Evolutionary conservation across 2,797 vertebrate species (phyloP).

Genomic region (Spheniscus humboldti): DNA sequence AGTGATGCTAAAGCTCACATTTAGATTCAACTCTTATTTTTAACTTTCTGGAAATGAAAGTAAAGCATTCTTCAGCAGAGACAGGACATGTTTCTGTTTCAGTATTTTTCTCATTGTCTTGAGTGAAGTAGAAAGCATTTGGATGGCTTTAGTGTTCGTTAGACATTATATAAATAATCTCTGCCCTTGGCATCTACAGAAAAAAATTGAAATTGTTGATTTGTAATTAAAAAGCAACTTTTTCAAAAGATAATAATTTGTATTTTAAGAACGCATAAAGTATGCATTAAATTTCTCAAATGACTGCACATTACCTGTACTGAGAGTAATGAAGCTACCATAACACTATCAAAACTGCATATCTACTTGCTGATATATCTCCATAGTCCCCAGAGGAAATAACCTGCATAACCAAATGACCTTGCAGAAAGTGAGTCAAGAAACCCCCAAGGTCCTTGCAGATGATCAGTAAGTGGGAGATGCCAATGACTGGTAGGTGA

Average conservation of each 20-base stretch:
- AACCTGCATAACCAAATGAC: background rate
- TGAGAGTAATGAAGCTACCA: background rate
- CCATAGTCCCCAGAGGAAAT: background rate
- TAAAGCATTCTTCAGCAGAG: background rate
- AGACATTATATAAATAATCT: background rate
- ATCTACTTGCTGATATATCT: background rate
- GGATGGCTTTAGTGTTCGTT: background rate
- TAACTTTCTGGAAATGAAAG: background rate
- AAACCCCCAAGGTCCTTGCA: background rate
- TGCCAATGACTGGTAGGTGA: background rate
- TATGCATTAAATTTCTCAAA: background rate
- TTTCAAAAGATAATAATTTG: background rate
- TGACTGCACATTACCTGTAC: background rate
- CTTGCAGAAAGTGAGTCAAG: background rate
- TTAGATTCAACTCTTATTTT: background rate
- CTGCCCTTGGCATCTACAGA: background rate
- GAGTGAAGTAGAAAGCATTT: background rate
- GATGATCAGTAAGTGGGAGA: background rate
- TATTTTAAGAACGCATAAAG: background rate
- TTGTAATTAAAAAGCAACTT: background rate
- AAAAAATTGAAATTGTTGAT: background rate
- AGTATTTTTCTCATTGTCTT: background rate
- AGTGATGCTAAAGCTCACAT: background rate
- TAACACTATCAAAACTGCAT: background rate
- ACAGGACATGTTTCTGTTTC: background rate